Conservation (phyloP, 2,888 invertebrate species). For the Cordilura impudica region DNA sequence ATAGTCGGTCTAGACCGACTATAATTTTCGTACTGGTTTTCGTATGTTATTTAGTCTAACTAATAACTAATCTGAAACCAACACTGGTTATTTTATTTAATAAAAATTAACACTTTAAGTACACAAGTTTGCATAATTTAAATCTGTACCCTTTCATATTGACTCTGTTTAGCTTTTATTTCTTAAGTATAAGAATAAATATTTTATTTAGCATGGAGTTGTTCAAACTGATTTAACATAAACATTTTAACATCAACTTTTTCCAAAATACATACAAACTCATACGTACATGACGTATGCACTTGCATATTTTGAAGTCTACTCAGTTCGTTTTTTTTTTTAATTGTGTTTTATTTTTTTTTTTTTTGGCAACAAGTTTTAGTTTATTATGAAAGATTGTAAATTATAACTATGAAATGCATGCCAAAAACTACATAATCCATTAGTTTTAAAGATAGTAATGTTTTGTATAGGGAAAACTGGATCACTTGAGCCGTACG, state of each 20-base stretch:
- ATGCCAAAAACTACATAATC: conserved; percentile 45
- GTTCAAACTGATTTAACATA: conserved; percentile 4
- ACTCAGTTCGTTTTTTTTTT: background rate
- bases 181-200: background rate
- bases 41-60: no score
- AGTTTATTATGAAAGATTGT: conserved; percentile 46
- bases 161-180: no score
- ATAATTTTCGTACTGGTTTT: no score
- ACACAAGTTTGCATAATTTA: no score
- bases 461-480: conserved; percentile 7
- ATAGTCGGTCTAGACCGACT: no score
- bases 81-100: no score
- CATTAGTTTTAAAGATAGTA: conserved; percentile 34
- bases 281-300: background rate
- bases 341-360: background rate
- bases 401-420: conserved; percentile 44
- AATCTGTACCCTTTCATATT: no score
- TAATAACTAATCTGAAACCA: no score
- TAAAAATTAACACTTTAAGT: no score
- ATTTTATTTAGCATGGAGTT: background rate
- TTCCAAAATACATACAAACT: background rate
- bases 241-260: background rate
- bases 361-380: conserved; percentile 49
- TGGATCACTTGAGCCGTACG: no score
- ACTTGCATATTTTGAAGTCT: background rate